Conservation (phyloP, 2,888 invertebrate species). For the Sylvicola cinctus region DNA sequence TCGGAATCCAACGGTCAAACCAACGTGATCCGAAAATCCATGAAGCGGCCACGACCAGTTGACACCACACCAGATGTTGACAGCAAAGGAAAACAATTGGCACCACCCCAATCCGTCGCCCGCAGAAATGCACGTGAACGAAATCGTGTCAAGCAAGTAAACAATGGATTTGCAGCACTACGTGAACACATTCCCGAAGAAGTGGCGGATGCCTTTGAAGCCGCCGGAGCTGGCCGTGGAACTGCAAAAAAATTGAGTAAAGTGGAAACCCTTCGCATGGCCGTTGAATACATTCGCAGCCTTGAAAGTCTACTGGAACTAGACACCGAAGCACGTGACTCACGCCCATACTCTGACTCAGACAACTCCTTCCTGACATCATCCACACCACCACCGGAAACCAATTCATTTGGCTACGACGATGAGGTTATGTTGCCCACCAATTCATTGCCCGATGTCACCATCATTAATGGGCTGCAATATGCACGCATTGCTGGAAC, state of each 20-base stretch:
- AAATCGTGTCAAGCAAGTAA: constrained; percentile 49
- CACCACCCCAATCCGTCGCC: constrained; percentile 36
- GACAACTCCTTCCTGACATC: constrained; percentile 4
- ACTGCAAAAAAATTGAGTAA: constrained; percentile 59
- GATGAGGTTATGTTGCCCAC: constrained; percentile 18
- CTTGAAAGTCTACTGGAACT: constrained; percentile 54
- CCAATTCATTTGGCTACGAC: constrained; percentile 21
- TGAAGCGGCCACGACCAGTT: constrained; percentile 12
- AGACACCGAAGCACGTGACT: constrained; percentile 30
- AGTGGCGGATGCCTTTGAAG: constrained; percentile 48
- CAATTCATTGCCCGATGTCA: constrained; percentile 26
- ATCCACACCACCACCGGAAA: constrained; percentile 3
- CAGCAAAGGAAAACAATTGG: too few species aligned
- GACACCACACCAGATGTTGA: constrained; percentile 24
- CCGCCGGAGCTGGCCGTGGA: constrained; percentile 33
- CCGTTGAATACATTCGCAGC: constrained; percentile 73
- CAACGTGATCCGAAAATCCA: constrained; percentile 9
- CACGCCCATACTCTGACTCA: constrained; percentile 13
- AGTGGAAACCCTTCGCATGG: constrained; percentile 76
- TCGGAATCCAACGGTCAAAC: constrained; percentile 12
- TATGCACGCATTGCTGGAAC: constrained; percentile 37
- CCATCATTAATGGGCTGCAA: constrained; percentile 27
- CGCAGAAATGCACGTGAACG: constrained; percentile 58
- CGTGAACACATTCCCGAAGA: constrained; percentile 72
- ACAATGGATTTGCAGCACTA: constrained; percentile 75